These are phyloP conservation scores for Dioctria rufipes DNA, from an alignment of 2,888 invertebrate species.

Conservation along the genomic window DNA sequence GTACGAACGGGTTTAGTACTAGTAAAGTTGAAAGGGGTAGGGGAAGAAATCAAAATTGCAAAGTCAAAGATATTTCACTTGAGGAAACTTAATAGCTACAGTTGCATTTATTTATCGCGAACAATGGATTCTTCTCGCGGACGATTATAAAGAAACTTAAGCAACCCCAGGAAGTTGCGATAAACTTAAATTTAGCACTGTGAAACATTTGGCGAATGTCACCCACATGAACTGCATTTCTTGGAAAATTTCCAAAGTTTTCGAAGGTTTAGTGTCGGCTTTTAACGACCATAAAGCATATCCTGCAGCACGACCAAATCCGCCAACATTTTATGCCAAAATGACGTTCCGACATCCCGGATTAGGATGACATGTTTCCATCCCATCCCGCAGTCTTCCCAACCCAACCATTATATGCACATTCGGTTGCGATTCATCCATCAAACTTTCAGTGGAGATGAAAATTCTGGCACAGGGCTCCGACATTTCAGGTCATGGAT, in stretches of 20 bases:
- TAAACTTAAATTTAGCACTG: background rate
- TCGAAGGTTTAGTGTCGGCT: background rate
- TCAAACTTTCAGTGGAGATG: constrained; percentile 45
- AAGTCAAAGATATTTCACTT: background rate
- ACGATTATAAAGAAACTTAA: background rate
- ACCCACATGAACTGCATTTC: background rate
- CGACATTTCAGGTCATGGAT: no score
- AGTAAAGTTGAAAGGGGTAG: no score
- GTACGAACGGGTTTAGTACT: background rate
- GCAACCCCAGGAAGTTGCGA: background rate
- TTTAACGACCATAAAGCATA: background rate
- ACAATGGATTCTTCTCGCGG: background rate
- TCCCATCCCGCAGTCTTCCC: background rate
- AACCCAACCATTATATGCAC: background rate
- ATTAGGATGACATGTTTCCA: background rate
- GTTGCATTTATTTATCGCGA: background rate
- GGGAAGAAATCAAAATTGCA: background rate
- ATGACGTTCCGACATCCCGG: constrained; percentile 1
- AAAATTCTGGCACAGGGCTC: constrained; percentile 21
- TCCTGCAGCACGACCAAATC: background rate
- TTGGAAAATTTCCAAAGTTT: constrained; percentile 3
- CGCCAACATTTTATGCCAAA: background rate
- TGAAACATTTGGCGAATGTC: constrained; percentile 4
- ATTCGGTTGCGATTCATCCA: constrained; percentile 25
- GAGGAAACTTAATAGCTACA: background rate